A percentile compares a stretch with the other conserved stretches of the same genome.
These are phyloP conservation scores for Solenodon paradoxus DNA, from an alignment of 2,113 vertebrate genomes.

Conservation along the genomic window DNA sequence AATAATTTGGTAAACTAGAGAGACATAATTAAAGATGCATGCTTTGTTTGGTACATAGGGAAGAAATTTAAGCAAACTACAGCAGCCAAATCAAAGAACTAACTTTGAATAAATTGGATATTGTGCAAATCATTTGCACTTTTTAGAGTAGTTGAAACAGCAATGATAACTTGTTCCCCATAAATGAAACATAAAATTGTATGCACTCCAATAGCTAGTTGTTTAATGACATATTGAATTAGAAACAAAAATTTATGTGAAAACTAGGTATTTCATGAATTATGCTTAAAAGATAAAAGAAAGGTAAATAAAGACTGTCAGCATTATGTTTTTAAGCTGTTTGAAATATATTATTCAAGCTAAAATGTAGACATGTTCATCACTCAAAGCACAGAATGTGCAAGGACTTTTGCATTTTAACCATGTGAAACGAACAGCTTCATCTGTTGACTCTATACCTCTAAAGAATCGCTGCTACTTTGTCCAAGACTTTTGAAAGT, in stretches of 20 bases:
- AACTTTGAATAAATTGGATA: conserved; percentile 53
- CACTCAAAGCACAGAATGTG: not conserved
- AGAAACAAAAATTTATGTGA: not conserved
- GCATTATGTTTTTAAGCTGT: not conserved
- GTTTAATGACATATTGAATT: not conserved
- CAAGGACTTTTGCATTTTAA: not conserved
- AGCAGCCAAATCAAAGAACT: conserved; percentile 60
- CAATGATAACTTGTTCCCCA: not conserved
- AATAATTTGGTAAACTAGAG: conserved; percentile 69
- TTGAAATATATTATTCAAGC: not conserved
- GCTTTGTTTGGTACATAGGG: conserved; percentile 58
- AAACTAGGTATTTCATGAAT: not conserved
- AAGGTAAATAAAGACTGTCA: not conserved
- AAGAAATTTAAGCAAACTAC: conserved; percentile 71
- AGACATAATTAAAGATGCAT: conserved; percentile 59
- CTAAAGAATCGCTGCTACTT: conserved; percentile 83
- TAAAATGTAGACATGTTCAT: not conserved
- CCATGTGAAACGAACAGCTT: conserved; percentile 30
- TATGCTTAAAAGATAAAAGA: not conserved
- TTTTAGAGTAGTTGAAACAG: conserved; percentile 52
- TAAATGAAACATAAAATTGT: not conserved
- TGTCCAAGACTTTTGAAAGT: conserved; percentile 79
- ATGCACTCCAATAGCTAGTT: not conserved
- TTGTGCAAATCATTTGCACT: not conserved
- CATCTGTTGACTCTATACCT: conserved; percentile 76